These are phyloP conservation scores for Sacculina carcini DNA, from an alignment of 2,888 invertebrate species.

Conservation along the genomic window DNA sequence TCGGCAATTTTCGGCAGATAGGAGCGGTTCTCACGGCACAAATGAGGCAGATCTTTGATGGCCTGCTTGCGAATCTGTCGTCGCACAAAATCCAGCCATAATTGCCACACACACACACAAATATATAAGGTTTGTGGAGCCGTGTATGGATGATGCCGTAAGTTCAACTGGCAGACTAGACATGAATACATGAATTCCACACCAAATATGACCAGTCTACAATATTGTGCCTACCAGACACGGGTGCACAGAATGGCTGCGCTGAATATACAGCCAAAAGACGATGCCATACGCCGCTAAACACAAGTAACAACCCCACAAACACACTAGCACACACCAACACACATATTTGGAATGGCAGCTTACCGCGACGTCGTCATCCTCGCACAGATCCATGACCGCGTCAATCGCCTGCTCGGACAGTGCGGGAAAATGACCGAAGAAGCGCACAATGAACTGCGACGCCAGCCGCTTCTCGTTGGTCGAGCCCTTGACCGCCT, in stretches of 20 bases:
- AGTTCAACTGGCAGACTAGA: no score
- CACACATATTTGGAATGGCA: conserved; percentile 12
- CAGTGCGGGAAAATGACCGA: conserved; percentile 61
- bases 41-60: conserved; percentile 50
- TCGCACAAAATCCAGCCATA: conserved; percentile 10
- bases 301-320: no score
- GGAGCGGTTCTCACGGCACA: conserved; percentile 62
- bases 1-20: conserved; percentile 56
- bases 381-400: conserved; percentile 79
- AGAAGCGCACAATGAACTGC: conserved; percentile 83
- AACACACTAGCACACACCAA: no score
- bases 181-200: no score
- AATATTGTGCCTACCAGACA: not conserved
- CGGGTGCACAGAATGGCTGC: conserved; percentile 6
- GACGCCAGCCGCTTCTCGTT: conserved; percentile 79
- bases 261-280: no score
- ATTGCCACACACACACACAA: conserved; percentile 9
- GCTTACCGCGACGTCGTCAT: conserved; percentile 67
- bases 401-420: conserved; percentile 72
- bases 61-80: conserved; percentile 73
- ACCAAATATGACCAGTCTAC: not conserved
- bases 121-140: not conserved
- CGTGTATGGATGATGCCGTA: no score
- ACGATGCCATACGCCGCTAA: no score
- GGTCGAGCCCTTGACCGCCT: conserved; percentile 60